Evolutionary conservation across 2,888 invertebrate genomes (phyloP).

Genomic region (Norana najaformis): DNA sequence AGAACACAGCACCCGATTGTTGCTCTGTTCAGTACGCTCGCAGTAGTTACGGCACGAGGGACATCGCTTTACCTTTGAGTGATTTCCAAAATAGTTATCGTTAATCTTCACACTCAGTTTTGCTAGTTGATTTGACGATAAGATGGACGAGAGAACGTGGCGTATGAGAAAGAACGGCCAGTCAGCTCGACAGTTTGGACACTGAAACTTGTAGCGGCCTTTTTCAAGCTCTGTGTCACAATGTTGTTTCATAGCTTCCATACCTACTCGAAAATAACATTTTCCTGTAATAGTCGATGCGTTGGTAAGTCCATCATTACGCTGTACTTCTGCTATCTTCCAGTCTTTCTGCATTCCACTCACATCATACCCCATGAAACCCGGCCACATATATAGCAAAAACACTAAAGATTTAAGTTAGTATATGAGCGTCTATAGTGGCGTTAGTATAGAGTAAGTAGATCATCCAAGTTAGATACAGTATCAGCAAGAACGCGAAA

Average conservation of each 20-base stretch:
- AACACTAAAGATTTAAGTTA: too few relatives aligned
- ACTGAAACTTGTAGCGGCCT: neutral
- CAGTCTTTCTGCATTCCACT: too few relatives aligned
- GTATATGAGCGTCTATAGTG: too few relatives aligned
- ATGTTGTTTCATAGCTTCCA: neutral
- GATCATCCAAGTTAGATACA: too few relatives aligned
- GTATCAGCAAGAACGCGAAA: too few relatives aligned
- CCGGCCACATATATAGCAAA: too few relatives aligned
- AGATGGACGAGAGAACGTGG: slow-evolving; percentile 24
- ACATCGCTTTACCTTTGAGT: neutral
- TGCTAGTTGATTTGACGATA: neutral
- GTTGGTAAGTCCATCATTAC: too few relatives aligned
- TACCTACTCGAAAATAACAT: too few relatives aligned
- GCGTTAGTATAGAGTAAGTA: too few relatives aligned
- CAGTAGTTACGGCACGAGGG: slow-evolving; percentile 8
- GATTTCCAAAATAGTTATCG: neutral
- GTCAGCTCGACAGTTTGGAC: neutral
- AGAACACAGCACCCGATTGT: neutral
- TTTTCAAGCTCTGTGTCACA: neutral
- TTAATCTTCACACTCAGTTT: neutral
- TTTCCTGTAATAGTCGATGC: too few relatives aligned
- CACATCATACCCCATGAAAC: too few relatives aligned
- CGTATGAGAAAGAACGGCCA: slow-evolving; percentile 19
- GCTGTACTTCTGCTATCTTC: too few relatives aligned
- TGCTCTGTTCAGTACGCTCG: neutral